Percentiles rank a stretch among this genome's conserved stretches.
Evolutionary conservation across 1,140 invertebrate species (phyloP).

Genomic region (Meloidogyne floridensis): DNA sequence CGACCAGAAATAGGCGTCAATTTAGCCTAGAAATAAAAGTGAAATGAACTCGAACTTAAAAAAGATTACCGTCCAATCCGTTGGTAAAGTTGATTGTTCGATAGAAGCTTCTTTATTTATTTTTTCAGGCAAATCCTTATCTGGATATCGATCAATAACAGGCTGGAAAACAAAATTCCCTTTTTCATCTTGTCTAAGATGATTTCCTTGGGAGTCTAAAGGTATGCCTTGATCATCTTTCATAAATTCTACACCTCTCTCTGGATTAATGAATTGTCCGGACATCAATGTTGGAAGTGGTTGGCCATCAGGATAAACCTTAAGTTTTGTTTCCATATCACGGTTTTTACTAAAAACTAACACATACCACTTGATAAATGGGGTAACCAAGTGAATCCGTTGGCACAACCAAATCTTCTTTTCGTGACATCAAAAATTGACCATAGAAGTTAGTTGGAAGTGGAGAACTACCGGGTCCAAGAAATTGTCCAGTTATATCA

Average conservation of each 20-base stretch:
- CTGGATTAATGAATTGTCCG: conserved; percentile 37
- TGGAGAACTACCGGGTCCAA: conserved; percentile 45
- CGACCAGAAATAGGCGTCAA: conserved; percentile 26
- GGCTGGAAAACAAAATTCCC: neutral
- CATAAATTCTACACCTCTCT: conserved; percentile 38
- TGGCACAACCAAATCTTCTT: neutral
- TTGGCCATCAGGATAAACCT: conserved; percentile 46
- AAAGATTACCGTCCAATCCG: no score
- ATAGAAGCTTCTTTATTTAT: neutral
- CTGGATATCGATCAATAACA: neutral
- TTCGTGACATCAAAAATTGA: conserved; percentile 29
- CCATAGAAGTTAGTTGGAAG: conserved; percentile 50
- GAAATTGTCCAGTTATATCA: conserved; percentile 36
- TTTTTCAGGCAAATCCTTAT: neutral
- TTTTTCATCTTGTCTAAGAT: neutral
- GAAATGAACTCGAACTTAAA: no score
- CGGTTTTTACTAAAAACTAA: no score
- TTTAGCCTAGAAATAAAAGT: neutral
- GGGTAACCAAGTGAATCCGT: conserved; percentile 13
- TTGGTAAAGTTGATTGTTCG: neutral
- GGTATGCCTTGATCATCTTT: conserved; percentile 41
- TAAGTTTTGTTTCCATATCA: neutral
- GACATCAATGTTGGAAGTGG: conserved; percentile 40
- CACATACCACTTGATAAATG: neutral
- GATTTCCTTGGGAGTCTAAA: conserved; percentile 25